Evolutionary conservation across 2,888 invertebrate species (phyloP).

Genomic region (Zygothrica quintamaculata): DNA sequence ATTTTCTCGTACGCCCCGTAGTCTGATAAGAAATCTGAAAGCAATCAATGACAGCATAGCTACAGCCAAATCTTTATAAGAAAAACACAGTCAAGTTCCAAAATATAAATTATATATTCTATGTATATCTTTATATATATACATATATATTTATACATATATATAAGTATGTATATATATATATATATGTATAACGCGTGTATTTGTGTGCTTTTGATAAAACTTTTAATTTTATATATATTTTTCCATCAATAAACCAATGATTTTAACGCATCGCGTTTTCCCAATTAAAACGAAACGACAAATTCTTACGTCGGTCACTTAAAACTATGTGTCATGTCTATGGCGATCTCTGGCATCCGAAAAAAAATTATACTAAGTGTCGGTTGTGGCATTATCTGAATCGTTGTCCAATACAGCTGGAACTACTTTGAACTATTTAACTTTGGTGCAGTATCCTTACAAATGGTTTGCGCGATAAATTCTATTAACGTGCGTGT

Average conservation of each 20-base stretch:
- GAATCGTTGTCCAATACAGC: not conserved
- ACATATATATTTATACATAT: conserved; percentile 47
- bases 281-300: conserved; percentile 25
- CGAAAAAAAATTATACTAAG: conserved; percentile 1
- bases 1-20: conserved; percentile 8
- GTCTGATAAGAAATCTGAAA: conserved; percentile 50
- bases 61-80: conserved; percentile 26
- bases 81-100: conserved; percentile 29
- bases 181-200: conserved; percentile 12
- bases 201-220: conserved; percentile 54
- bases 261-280: conserved; percentile 40
- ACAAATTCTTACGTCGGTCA: conserved; percentile 17
- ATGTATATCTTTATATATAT: no score
- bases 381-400: conserved; percentile 2
- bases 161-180: no score
- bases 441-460: conserved; percentile 81
- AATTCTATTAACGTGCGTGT: conserved; percentile 90
- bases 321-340: conserved; percentile 12
- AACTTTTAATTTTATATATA: conserved; percentile 64
- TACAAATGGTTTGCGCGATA: conserved; percentile 86
- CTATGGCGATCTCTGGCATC: not conserved
- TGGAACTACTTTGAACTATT: conserved; percentile 14
- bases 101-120: conserved; percentile 17
- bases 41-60: conserved; percentile 58
- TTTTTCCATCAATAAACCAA: conserved; percentile 57